These are phyloP conservation scores for Mirza zaza DNA, from an alignment of 2,113 vertebrate genomes.

Conservation along the genomic window DNA sequence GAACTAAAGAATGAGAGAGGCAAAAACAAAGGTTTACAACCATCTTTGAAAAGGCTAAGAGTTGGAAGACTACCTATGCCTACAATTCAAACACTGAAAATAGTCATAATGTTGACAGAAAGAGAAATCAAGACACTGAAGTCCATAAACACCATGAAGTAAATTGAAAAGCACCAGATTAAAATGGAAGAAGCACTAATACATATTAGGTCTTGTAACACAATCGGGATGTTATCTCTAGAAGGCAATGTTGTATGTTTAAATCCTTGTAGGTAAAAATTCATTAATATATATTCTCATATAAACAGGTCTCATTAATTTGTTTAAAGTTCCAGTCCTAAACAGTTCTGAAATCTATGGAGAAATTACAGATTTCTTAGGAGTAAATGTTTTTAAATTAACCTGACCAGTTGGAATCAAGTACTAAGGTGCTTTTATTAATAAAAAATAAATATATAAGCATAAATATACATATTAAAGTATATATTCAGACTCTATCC, in stretches of 20 bases:
- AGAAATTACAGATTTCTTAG: constrained; percentile 27
- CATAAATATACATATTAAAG: background rate
- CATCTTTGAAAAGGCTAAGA: background rate
- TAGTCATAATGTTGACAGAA: background rate
- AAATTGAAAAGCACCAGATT: background rate
- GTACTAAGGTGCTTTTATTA: background rate
- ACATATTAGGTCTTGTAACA: background rate
- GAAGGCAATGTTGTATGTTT: background rate
- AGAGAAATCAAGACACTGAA: background rate
- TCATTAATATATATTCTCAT: background rate
- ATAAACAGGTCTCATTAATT: background rate
- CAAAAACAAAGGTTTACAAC: background rate
- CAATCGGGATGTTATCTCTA: background rate
- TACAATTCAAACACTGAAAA: background rate
- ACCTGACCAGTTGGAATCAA: background rate
- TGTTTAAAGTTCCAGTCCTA: background rate
- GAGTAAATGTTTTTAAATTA: background rate
- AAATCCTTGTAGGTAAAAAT: background rate
- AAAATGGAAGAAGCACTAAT: background rate
- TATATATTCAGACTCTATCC: background rate
- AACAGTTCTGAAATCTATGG: background rate
- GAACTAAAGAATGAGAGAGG: background rate
- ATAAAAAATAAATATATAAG: background rate
- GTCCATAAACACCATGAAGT: background rate
- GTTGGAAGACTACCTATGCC: background rate